Percentiles rank a stretch among this genome's conserved stretches.
Evolutionary conservation across 2,113 vertebrate genomes (phyloP).

Genomic region (Alaudala cheleensis): DNA sequence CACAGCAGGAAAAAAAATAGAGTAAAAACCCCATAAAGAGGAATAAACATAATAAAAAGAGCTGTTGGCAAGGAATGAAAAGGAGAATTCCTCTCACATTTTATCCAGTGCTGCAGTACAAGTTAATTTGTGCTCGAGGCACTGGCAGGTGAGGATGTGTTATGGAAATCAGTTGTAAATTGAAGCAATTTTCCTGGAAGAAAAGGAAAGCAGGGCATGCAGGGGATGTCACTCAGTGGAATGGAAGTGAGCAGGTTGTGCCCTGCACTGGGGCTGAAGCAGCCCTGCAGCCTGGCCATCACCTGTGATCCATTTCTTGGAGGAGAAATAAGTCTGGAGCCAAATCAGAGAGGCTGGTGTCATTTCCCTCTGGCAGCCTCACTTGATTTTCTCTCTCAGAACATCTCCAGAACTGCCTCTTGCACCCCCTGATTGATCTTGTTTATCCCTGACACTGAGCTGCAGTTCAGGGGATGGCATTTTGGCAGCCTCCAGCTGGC

Average conservation of each 20-base stretch:
- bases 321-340: neutral
- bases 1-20: neutral
- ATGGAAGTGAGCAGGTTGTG: neutral
- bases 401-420: neutral
- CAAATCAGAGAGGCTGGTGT: neutral
- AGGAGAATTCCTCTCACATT: neutral
- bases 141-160: neutral
- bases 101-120: neutral
- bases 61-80: neutral
- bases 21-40: neutral
- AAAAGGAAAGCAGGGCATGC: neutral
- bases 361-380: neutral
- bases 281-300: neutral
- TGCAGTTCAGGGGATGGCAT: no score
- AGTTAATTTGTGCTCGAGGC: neutral
- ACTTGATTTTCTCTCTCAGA: neutral
- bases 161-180: neutral
- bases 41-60: neutral
- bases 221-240: neutral
- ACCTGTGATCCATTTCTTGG: neutral
- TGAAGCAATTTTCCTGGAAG: neutral
- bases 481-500: neutral
- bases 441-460: neutral
- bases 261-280: rapidly evolving
- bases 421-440: neutral